phyloP scores from a whole-genome alignment of 2,888 invertebrate species.

The Yponomeuta cagnagella region DNA sequence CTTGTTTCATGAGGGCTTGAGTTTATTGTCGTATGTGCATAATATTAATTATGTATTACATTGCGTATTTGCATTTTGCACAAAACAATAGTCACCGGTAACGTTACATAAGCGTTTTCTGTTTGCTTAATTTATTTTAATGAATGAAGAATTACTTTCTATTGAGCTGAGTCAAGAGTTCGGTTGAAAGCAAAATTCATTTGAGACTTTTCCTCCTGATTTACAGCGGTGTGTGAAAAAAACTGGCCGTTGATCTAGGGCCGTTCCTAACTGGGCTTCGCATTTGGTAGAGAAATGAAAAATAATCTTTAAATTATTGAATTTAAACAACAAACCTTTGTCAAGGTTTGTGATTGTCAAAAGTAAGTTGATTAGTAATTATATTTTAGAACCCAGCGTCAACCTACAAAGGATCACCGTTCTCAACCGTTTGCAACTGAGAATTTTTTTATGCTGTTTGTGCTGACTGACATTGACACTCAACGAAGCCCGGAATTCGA shows the following conservation, averaged over 20 bases:
- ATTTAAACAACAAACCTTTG: too few relatives aligned
- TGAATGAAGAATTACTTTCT: constrained; percentile 56
- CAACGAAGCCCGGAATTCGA: too few relatives aligned
- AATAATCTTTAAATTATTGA: too few relatives aligned
- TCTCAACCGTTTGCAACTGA: too few relatives aligned
- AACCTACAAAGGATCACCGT: too few relatives aligned
- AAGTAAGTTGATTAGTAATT: too few relatives aligned
- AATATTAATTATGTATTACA: neutral
- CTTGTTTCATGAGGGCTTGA: neutral
- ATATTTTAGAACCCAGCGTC: too few relatives aligned
- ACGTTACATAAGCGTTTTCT: constrained; percentile 16
- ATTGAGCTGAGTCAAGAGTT: constrained; percentile 28
- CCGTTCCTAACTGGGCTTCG: neutral
- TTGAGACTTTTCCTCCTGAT: constrained; percentile 69
- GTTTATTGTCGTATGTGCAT: neutral
- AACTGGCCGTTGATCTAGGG: neutral
- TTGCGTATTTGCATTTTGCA: constrained; percentile 15
- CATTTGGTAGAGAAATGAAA: constrained; percentile 45
- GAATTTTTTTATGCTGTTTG: too few relatives aligned
- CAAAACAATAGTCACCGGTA: constrained; percentile 16
- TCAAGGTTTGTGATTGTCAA: too few relatives aligned
- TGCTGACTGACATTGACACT: too few relatives aligned
- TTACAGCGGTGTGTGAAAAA: constrained; percentile 33
- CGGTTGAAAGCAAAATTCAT: constrained; percentile 70
- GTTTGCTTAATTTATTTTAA: constrained; percentile 20